Evolutionary conservation across 2,888 invertebrate species (phyloP).

Genomic region (Nomada lathburiana): DNA sequence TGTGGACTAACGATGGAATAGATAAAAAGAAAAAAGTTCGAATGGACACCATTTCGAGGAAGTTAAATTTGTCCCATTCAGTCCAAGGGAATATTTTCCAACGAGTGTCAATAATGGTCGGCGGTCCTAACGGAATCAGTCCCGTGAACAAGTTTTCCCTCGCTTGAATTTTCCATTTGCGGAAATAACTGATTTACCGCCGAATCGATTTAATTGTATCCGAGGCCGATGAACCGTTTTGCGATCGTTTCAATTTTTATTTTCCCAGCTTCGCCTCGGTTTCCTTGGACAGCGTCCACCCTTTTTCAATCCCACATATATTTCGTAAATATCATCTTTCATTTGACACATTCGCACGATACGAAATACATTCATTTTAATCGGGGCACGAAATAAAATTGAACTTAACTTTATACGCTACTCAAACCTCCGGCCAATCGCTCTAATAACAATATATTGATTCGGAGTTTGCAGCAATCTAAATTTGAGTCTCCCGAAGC

Average conservation of each 20-base stretch:
- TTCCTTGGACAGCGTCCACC: neutral
- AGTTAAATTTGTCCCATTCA: conserved; percentile 33
- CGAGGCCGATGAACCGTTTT: neutral
- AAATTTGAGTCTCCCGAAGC: neutral
- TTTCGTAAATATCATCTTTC: no score
- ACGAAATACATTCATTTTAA: neutral
- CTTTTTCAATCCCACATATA: no score
- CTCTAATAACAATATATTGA: no score
- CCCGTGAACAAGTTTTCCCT: conserved; percentile 30
- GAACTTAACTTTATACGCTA: neutral
- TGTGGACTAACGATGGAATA: no score
- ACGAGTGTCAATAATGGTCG: conserved; percentile 38
- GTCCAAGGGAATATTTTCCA: conserved; percentile 28
- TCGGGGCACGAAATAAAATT: neutral
- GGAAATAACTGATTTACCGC: conserved; percentile 37
- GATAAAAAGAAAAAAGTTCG: no score
- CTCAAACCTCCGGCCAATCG: no score
- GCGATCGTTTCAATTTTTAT: conserved; percentile 15
- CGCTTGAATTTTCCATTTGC: conserved; percentile 34
- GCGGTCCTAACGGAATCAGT: conserved; percentile 39
- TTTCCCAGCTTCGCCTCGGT: neutral
- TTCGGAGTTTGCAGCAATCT: neutral
- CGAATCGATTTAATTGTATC: conserved; percentile 30
- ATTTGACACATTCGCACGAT: neutral
- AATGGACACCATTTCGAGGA: neutral